Evolutionary conservation across 2,113 vertebrate species (phyloP).

Genomic region (Anseranas semipalmata): DNA sequence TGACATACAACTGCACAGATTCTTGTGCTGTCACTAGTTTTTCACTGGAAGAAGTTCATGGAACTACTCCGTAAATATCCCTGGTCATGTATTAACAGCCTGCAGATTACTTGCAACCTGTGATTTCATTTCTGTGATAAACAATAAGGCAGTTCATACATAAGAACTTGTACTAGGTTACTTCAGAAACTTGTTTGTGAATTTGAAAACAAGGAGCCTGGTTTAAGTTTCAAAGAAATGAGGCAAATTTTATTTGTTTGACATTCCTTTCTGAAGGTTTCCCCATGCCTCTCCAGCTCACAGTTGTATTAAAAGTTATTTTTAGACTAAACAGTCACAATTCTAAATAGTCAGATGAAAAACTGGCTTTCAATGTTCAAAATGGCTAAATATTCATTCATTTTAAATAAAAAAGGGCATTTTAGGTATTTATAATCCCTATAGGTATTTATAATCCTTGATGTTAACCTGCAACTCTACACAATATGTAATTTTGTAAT

Average conservation of each 20-base stretch:
- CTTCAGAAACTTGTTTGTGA: neutral
- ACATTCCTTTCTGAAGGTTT: neutral
- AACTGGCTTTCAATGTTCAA: neutral
- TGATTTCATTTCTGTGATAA: neutral
- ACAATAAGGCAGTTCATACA: neutral
- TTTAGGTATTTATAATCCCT: neutral
- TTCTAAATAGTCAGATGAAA: neutral
- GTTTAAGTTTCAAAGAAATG: neutral
- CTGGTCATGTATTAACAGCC: neutral
- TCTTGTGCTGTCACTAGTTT: neutral
- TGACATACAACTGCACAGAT: neutral
- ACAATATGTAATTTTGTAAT: conserved; percentile 5
- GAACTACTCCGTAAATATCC: neutral
- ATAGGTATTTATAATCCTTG: conserved; percentile 14
- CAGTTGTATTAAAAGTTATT: neutral
- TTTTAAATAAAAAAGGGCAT: neutral
- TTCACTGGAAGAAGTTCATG: neutral
- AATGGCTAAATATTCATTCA: neutral
- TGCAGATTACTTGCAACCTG: neutral
- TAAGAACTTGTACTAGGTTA: neutral
- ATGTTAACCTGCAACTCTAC: neutral
- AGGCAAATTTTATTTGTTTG: neutral
- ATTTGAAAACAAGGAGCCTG: neutral
- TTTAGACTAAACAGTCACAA: neutral
- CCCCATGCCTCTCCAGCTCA: neutral